Base-by-base conservation (phyloP, 2,797 vertebrate genomes). In the Botia kubotai region DNA sequence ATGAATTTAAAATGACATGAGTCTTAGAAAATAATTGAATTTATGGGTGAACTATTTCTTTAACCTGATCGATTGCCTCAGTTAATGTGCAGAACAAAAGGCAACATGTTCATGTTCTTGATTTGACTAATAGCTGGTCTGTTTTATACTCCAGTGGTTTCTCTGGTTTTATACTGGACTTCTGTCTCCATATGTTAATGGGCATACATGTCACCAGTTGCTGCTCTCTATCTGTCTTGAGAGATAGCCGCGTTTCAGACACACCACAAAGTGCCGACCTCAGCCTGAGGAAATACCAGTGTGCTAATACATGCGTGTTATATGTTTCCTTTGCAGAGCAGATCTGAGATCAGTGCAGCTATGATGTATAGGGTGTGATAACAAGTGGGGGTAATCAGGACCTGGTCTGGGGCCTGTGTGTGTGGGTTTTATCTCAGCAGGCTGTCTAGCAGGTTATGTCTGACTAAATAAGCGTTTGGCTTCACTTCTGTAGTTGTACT, bases 201-300 rank as follows among this genome's bases (percentile, higher is more conserved):
- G 72, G 58, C 36, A 12, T 72, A 52, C 58, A n/a, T 80, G 69
- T 12, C 69, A 58, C 79, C 90, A 84, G 90, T 91, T 90, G 85
- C 60, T 36, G 43, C 85, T 86, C 83, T 29, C 29, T 29, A 2
- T 29, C 29, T 29, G 29, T 29, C 29, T 29, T 4, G 29, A 89
- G 19, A 46, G 81, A 84, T n/a, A 90, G 58, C 43, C 82, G 62
- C 19, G 12, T 88, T 89, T 84, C 86, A 60, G 86, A 88, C 81
- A 90, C 90, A 85, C 92, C 92, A 91, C 83, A 88, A 82, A 84
- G 87, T 73, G 79, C 36, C 23, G 48, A 77, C 87, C 83, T 39
- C 73, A 84, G 88, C 87, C 90, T 88, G 79, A 90, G 91, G 91
- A 94, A 92, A 85, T 84, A 81, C 81, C 58, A 76, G 13, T 90